Base-by-base conservation (phyloP, 2,797 vertebrate species). In the Channallabes apus region DNA sequence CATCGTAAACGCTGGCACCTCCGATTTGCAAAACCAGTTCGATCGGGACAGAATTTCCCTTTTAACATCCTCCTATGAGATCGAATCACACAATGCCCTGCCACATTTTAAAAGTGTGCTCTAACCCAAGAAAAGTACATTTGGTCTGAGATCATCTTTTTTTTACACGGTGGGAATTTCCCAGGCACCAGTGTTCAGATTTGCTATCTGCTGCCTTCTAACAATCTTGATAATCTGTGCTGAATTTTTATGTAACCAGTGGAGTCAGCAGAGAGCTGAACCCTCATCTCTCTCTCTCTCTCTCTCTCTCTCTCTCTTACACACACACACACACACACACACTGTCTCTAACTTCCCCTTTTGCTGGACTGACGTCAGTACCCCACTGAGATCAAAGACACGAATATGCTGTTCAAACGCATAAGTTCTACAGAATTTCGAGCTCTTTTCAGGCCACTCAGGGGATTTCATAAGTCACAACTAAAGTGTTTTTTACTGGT, bases 341-440 rank as follows among this genome's bases (percentile, higher is more conserved):
- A 27, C 56, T 20, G 64, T 78, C 77, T 86, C 75, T 73, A 85
- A 85, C 85, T 88, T 88, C 89, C 86, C 88, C 86, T 84, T 89
- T 76, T 84, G 86, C 85, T 76, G 78, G 81, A 83, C 87, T 90
- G 89, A 89, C 88, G 86, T 90, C 88, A 90, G 87, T 79, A 86
- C 86, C 89, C 87, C 84, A 80, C 85, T 68, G 82, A 86, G 86
- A 90, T 89, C 87, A 88, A 89, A 87, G 75, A 67, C 73, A 82
- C 77, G 18, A 87, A 84, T 80, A 75, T 69, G 82, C 84, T 76
- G 86, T 84, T 81, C 29, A 84, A 90, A 87, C 41, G 22, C 69
- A 46, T 73, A 29, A 73, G 75, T 87, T 90, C 86, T 82, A 64
- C 80, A 86, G 86, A 88, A 90, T 87, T 85, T 68, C 54, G 35